Evolutionary conservation across 2,797 vertebrate species (phyloP).

Genomic region (Sebastes wilsoni): DNA sequence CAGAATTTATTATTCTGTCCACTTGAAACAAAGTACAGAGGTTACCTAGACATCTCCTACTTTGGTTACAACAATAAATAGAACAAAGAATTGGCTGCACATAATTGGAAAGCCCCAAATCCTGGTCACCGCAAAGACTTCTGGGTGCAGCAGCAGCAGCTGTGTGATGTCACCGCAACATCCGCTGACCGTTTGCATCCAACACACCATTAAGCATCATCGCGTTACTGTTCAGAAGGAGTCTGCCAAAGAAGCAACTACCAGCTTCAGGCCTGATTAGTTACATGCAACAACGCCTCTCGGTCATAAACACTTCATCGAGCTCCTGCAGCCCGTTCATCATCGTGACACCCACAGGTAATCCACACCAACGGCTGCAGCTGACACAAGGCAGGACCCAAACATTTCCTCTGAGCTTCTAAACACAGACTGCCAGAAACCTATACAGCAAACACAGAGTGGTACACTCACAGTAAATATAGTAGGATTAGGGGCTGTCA

Average conservation of each 20-base stretch:
- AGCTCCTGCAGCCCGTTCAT: conserved; percentile 75
- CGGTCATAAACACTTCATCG: conserved; percentile 83
- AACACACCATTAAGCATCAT: conserved; percentile 67
- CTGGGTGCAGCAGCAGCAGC: conserved; percentile 58
- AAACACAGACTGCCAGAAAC: conserved; percentile 57
- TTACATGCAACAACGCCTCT: conserved; percentile 85
- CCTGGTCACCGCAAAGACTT: conserved; percentile 21
- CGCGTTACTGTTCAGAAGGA: conserved; percentile 25
- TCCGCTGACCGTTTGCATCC: conserved; percentile 64
- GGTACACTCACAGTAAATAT: neutral
- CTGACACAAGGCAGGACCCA: conserved; percentile 70
- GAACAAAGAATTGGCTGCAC: conserved; percentile 30
- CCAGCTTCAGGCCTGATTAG: conserved; percentile 72
- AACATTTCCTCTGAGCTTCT: conserved; percentile 58
- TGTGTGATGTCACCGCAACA: conserved; percentile 59
- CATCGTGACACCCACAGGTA: conserved; percentile 82
- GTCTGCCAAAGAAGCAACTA: conserved; percentile 51
- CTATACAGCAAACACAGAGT: conserved; percentile 4
- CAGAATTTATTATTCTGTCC: conserved; percentile 77
- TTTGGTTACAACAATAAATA: conserved; percentile 83
- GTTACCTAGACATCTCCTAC: conserved; percentile 78
- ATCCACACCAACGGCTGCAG: conserved; percentile 73
- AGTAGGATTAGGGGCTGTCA: too few relatives aligned
- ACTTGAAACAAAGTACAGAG: conserved; percentile 80
- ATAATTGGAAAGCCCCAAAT: conserved; percentile 44